Evolutionary conservation across 1,140 invertebrate genomes (phyloP), one percentile per base, ranked within the genome.

Genomic region (Drosophila ercepeae): DNA sequence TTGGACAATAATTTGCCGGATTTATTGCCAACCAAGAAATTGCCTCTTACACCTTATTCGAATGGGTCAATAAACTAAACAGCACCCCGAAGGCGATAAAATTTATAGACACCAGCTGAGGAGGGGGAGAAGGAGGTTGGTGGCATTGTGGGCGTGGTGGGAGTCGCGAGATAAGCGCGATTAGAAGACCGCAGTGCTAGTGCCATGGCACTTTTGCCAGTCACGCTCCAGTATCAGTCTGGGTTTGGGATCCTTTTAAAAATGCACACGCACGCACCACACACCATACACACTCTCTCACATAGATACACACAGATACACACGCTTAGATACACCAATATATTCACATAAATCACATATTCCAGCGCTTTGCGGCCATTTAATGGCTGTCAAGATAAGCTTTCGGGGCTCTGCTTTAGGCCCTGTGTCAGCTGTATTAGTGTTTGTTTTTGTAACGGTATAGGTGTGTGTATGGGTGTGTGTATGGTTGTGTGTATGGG

Each of bases 331-430:
- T 16, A 25, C 16, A 54, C 36, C 50, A 9, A 44, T 52, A 41
- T 52, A 45, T 45, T 44, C 45, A 60, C 52, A 75, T 79, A 79
- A 79, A 74, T 84, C 75, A 84, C 72, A 86, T 63, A 86, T 86
- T 76, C 79, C 59, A 69, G 57, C 82, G 72, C 72, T 86, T 73
- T 79, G 72, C 61, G 76, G 76, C 72, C 81, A 84, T 84, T 84
- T 84, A 84, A 84, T 84, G 81, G 76, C 81, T 86, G 81, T 86
- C 82, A 86, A 75, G 81, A 84, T 84, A 84, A 84, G 81, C 78
- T 77, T 54, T 57, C 18, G 29, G 69, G 49, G 69, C 69, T 63
- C 45, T 39, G 41, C 14, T 60, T 29, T n/a, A 11, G 34, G 19
- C 27, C 23, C 27, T 27, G 23, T 50, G 45, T 27, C 45, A 34